These are phyloP conservation scores for Galendromus occidentalis DNA, from an alignment of 1,140 invertebrate species.

Conservation along the genomic window DNA sequence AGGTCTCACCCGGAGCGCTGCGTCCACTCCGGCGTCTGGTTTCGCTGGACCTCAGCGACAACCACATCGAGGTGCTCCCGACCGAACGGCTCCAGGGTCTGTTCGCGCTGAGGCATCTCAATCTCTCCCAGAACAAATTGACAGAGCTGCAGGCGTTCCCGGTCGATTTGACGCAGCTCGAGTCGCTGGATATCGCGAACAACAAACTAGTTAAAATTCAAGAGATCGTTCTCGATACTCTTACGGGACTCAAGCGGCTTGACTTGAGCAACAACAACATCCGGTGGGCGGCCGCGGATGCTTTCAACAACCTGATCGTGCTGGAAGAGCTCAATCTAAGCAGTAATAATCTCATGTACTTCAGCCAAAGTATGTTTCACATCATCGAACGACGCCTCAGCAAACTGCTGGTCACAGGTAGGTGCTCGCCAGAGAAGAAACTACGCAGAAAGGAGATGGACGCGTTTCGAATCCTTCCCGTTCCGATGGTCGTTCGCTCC, in stretches of 20 bases:
- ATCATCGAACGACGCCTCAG: constrained; percentile 22
- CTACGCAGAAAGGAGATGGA: constrained; percentile 17
- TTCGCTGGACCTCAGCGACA: constrained; percentile 58
- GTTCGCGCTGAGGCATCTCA: constrained; percentile 44
- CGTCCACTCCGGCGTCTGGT: constrained; percentile 47
- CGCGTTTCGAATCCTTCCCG: too few relatives aligned
- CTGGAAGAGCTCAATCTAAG: constrained; percentile 57
- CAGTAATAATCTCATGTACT: constrained; percentile 56
- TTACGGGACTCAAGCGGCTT: constrained; percentile 49
- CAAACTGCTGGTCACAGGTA: constrained; percentile 28
- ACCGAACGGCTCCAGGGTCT: constrained; percentile 62
- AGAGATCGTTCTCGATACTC: constrained; percentile 42
- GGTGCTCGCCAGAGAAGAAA: too few relatives aligned
- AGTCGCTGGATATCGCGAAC: constrained; percentile 52
- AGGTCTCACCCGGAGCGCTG: constrained; percentile 65
- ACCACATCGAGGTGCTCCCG: constrained; percentile 60
- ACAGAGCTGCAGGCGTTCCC: constrained; percentile 64
- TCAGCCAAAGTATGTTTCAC: constrained; percentile 40
- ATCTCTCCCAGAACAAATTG: constrained; percentile 58
- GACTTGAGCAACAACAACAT: constrained; percentile 63
- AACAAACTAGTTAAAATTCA: constrained; percentile 57
- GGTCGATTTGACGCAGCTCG: constrained; percentile 45
- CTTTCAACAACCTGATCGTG: constrained; percentile 56
- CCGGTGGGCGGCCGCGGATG: constrained; percentile 48
- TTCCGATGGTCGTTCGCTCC: too few relatives aligned